Base-by-base conservation (phyloP, 2,888 invertebrate species). In the Amorpha juglandis region DNA sequence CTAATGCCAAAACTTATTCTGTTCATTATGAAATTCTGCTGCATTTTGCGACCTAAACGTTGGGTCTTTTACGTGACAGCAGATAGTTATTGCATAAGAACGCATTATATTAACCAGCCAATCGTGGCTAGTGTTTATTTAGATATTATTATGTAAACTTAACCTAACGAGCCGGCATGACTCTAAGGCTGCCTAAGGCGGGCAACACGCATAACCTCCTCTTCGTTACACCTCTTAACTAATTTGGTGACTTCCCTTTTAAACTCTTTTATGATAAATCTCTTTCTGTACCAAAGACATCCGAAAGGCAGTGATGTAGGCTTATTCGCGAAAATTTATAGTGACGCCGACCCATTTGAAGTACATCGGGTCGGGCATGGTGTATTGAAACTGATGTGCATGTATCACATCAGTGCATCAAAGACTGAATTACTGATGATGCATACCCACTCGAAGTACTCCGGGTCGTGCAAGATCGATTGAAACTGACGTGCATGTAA, bases 81-180 rank as follows among this genome's bases (percentile, higher is more conserved):
- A 58, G 58, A 58, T 21, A 58, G 11, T 58, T 58, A 58, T 58
- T 58, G 55, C 55, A 38, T 58, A 38, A 35, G 42, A 42, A 58
- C 11, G 58, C 58, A 19, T 38, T 19, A 38, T 35, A 6, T 35
- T 16, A 55, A 12, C 58, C 42, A 42, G 19, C 12, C 42, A 8
- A 9, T 19, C 11, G 19, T 11, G 48, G 50, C 50, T 50, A 50
- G n/a, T 27, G 27, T 27, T 11, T 42, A 38, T 12, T 14, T 33
- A 14, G 14, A 14, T 38, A 35, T 9, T 38, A 6, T 16, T 16
- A 16, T 19, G 33, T 12, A n/a, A 58, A 21, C 19, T 38, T 42
- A 58, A 11, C 6, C 6, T 42, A 58, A 12, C 12, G 58, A 58
- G 58, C 42, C 38, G 9, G 58, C 38, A 19, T 38, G 58, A 19